Evolutionary conservation across 2,888 invertebrate species (phyloP), one percentile per base, ranked within the genome.

Genomic region (Brachyptera risi): DNA sequence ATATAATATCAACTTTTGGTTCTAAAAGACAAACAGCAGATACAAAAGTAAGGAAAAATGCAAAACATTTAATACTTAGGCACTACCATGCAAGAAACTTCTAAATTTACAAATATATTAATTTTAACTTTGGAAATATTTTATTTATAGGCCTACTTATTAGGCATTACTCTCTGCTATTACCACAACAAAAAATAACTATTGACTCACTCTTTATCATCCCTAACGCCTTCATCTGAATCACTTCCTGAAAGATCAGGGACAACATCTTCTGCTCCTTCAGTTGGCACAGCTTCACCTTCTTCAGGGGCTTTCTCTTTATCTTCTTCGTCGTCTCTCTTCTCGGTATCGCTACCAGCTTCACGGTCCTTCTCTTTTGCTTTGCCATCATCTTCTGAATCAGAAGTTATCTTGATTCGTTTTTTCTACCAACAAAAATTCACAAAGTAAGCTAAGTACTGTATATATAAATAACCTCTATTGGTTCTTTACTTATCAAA

Each of bases 171-270:
- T 35, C 7, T 35, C 35, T 35, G 11, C 35, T 35, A 9, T 35
- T 35, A 35, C 35, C 7, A 35, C 13, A 9, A 35, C 35, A 35
- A 35, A n/a, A n/a, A n/a, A n/a, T n/a, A n/a, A n/a, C n/a, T n/a
- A n/a, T n/a, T n/a, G n/a, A 31, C 68, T 68, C 65, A 68, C 68
- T 71, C 73, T 54, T 69, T 65, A 7, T 68, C 70, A 9, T 68
- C 68, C 21, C 77, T 77, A 49, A 83, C 77, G 62, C 81, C 80
- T 64, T 79, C 80, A 68, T 81, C 84, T 1, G 82, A 79, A 70
- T 85, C 86, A 68, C 63, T 62, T 42, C 84, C 86, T 62, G 84
- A 84, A 1, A 79, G 80, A 56, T 76, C 78, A 23, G 78, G 77
- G 1, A 71, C 69, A n/a, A 73, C 73, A 44, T 70, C 73, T 21